A percentile compares a stretch with the other conserved stretches of the same genome.
These are phyloP conservation scores for Clinocottus analis DNA, from an alignment of 2,113 vertebrate species.

Conservation along the genomic window DNA sequence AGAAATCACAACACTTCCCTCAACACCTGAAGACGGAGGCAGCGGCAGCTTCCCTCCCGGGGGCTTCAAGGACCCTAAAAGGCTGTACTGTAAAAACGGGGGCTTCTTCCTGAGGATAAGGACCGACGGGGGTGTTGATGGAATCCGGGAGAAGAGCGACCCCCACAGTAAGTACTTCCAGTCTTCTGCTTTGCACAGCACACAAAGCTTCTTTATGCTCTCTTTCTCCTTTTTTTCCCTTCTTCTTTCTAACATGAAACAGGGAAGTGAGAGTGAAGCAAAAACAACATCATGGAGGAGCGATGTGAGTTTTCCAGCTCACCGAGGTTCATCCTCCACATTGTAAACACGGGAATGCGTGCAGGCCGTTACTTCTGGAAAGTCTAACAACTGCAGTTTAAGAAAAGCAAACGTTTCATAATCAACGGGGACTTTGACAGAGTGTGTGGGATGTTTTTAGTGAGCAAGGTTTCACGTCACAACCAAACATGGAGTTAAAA, in stretches of 20 bases:
- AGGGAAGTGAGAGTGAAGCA: constrained; percentile 39
- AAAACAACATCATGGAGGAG: constrained; percentile 30
- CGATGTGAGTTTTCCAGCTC: constrained; percentile 69
- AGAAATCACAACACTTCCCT: constrained; percentile 90
- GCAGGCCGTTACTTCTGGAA: constrained; percentile 51
- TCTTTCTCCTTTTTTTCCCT: not conserved
- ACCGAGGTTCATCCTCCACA: constrained; percentile 37
- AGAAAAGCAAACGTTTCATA: constrained; percentile 1
- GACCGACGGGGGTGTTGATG: constrained; percentile 92
- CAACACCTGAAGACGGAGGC: constrained; percentile 85
- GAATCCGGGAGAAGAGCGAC: constrained; percentile 94
- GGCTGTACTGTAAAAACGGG: constrained; percentile 97
- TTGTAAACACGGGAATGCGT: constrained; percentile 21
- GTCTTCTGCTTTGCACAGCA: constrained; percentile 23
- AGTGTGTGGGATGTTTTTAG: constrained; percentile 34
- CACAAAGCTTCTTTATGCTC: constrained; percentile 71
- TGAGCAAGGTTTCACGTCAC: constrained; percentile 44
- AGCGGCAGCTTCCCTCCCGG: constrained; percentile 88
- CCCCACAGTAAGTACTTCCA: constrained; percentile 89
- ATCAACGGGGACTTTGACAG: constrained; percentile 44
- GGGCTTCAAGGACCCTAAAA: constrained; percentile 93
- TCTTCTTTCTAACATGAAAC: constrained; percentile 31
- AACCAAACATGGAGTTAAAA: constrained; percentile 17
- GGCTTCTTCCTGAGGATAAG: constrained; percentile 95
- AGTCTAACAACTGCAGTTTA: constrained; percentile 34